These are phyloP conservation scores for Peromyscus nudipes DNA, from an alignment of 2,797 vertebrate species.

Conservation along the genomic window DNA sequence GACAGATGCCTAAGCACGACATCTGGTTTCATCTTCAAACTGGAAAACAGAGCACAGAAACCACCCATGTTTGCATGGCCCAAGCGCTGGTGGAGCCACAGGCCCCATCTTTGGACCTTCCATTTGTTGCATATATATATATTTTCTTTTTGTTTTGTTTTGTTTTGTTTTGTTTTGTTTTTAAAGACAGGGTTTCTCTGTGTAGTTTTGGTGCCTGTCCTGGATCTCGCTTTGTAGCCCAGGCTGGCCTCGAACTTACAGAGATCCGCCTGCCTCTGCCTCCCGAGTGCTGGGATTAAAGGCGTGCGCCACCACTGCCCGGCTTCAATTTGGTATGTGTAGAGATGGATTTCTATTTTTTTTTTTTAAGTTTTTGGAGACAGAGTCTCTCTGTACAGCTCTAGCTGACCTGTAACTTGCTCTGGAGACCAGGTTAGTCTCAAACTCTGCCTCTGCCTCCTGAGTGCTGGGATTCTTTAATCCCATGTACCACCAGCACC, in stretches of 20 bases:
- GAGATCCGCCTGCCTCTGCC: too few species aligned
- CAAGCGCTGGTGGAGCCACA: background rate
- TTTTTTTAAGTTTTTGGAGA: background rate
- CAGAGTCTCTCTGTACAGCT: background rate
- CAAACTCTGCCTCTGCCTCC: background rate
- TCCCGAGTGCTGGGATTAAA: too few species aligned
- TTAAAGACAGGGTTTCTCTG: too few species aligned
- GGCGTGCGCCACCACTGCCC: too few species aligned
- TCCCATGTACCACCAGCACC: background rate
- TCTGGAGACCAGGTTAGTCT: background rate
- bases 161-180: too few species aligned
- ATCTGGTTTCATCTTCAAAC: slow-evolving; percentile 97
- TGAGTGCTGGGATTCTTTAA: background rate
- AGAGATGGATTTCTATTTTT: background rate
- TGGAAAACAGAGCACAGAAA: slow-evolving; percentile 85
- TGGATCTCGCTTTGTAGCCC: too few species aligned
- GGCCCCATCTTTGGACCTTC: background rate
- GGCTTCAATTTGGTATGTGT: background rate
- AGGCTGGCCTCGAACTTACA: too few species aligned
- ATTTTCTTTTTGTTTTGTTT: too few species aligned
- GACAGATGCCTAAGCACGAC: slow-evolving; percentile 96
- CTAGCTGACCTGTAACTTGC: background rate
- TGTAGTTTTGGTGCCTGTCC: too few species aligned
- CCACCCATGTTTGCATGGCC: background rate
- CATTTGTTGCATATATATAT: background rate